Conservation (phyloP, 2,797 vertebrate genomes). For the Tenualosa ilisha region DNA sequence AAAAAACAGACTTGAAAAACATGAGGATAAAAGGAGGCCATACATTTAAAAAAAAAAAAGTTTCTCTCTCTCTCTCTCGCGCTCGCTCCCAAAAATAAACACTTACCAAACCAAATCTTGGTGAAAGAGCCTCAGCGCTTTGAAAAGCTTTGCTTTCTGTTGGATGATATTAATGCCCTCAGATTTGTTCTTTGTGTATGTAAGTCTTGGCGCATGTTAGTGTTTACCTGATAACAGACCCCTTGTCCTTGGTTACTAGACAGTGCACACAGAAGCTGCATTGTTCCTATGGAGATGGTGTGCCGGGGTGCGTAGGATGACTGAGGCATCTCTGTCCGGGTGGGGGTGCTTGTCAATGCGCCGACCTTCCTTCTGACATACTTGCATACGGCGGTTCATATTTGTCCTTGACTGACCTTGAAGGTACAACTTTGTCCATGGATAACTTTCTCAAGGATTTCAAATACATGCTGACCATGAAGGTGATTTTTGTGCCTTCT, state of each 20-base stretch:
- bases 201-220: neutral
- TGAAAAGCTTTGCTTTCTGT: neutral
- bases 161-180: neutral
- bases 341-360: neutral
- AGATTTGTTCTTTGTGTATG: neutral
- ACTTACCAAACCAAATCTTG: neutral
- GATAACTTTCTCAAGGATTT: neutral
- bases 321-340: neutral
- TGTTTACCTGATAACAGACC: neutral
- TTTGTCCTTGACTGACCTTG: neutral
- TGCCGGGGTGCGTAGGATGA: neutral
- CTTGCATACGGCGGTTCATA: neutral
- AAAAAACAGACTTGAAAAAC: neutral
- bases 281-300: neutral
- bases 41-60: neutral
- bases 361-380: neutral
- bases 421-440: neutral
- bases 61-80: neutral
- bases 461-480: neutral
- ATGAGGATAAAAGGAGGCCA: slow-evolving; percentile 7
- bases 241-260: slow-evolving; percentile 17
- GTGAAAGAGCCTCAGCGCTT: neutral
- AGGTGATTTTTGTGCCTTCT: neutral
- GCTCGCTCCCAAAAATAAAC: neutral
- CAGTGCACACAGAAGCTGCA: neutral